These are phyloP conservation scores for Thyatira batis DNA, from an alignment of 2,888 invertebrate species.

Conservation along the genomic window DNA sequence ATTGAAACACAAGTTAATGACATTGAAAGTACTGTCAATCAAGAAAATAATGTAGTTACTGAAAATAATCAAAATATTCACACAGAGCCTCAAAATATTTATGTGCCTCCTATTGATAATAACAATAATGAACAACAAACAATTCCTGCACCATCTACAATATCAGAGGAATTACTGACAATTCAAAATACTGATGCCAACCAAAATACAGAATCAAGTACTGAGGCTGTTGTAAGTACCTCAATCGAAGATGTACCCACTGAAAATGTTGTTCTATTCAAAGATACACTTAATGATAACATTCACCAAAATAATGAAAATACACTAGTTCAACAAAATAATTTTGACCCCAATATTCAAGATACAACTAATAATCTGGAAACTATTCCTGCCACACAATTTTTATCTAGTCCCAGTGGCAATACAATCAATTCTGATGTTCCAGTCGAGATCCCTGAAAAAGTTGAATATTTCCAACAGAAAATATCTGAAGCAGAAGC, in stretches of 20 bases:
- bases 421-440: constrained; percentile 19
- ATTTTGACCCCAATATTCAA: constrained; percentile 6
- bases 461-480: constrained; percentile 36
- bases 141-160: not conserved
- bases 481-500: constrained; percentile 30
- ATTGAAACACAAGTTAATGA: constrained; percentile 12
- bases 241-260: not conserved
- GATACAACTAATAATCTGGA: constrained; percentile 3
- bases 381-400: constrained; percentile 19
- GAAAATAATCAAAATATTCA: constrained; percentile 10
- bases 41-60: constrained; percentile 11
- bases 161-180: not conserved
- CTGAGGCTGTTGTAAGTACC: not conserved
- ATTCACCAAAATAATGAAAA: constrained; percentile 2
- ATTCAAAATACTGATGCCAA: not conserved
- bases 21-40: constrained; percentile 17
- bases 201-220: not conserved
- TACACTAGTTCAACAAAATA: constrained; percentile 6
- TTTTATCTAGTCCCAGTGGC: constrained; percentile 27
- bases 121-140: not conserved
- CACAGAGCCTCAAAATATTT: constrained; percentile 3
- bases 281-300: not conserved
- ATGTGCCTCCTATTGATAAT: not conserved
- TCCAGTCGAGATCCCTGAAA: constrained; percentile 39
- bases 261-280: not conserved